These are phyloP conservation scores for Neosilurus mollespiculum DNA, from an alignment of 2,797 vertebrate species.

Conservation along the genomic window DNA sequence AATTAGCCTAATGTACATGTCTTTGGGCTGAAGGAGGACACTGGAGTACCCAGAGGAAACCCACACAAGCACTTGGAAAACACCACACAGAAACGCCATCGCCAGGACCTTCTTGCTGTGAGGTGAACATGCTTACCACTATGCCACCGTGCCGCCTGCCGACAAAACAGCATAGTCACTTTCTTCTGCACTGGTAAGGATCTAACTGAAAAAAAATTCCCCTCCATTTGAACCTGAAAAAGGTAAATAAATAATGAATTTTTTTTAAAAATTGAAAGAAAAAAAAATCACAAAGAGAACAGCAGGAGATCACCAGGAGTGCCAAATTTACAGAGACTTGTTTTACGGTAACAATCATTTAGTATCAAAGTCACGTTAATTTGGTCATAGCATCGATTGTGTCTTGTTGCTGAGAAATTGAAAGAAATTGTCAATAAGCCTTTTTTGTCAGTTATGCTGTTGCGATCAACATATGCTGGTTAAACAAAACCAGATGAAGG, in stretches of 20 bases:
- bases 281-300: neutral
- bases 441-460: neutral
- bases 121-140: no score
- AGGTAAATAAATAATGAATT: no score
- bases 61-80: no score
- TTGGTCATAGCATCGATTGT: neutral
- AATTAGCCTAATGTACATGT: no score
- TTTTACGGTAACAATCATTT: neutral
- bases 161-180: neutral
- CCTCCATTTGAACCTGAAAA: neutral
- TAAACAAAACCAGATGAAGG: neutral
- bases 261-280: no score
- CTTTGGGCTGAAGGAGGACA: no score
- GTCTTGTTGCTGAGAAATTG: neutral
- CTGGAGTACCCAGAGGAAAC: no score
- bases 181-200: neutral
- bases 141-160: no score
- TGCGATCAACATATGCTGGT: neutral
- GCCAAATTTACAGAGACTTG: neutral
- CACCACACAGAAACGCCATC: no score
- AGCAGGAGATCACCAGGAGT: neutral
- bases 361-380: neutral
- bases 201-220: neutral
- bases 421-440: neutral
- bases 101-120: no score